phyloP scores from a whole-genome alignment of 2,797 vertebrate genomes.

The Sebastes taczanowskii region DNA sequence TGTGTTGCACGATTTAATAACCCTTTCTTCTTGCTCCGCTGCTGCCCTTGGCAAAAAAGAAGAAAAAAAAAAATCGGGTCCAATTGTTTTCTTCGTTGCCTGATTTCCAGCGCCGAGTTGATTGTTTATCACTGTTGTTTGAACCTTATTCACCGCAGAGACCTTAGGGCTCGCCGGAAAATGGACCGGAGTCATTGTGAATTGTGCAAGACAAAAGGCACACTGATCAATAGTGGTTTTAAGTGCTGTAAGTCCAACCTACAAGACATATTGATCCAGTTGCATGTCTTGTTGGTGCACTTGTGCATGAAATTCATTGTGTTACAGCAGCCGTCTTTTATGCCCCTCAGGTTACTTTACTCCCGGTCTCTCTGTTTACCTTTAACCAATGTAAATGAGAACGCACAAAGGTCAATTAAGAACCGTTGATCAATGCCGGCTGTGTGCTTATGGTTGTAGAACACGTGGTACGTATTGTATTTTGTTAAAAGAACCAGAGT shows the following conservation, averaged over 20 bases:
- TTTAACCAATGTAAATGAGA: conserved; percentile 24
- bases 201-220: conserved; percentile 55
- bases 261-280: conserved; percentile 53
- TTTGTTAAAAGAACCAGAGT: not conserved
- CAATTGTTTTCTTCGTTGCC: not conserved
- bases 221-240: conserved; percentile 64
- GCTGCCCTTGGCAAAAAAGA: not conserved
- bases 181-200: conserved; percentile 32
- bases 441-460: not conserved
- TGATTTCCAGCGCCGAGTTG: not conserved
- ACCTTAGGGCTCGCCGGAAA: conserved; percentile 13
- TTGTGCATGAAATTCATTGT: conserved; percentile 65
- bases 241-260: conserved; percentile 56
- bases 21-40: not conserved
- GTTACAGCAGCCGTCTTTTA: conserved; percentile 27
- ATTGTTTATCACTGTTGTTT: conserved; percentile 23
- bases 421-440: conserved; percentile 12
- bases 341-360: conserved; percentile 16
- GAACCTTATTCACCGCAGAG: conserved; percentile 29
- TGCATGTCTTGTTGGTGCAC: conserved; percentile 46
- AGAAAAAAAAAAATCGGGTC: not conserved
- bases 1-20: not conserved
- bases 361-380: conserved; percentile 21
- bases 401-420: conserved; percentile 13
- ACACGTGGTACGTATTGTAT: not conserved